A percentile compares a stretch with the other conserved stretches of the same genome.
Evolutionary conservation across 2,113 vertebrate species (phyloP).

Genomic region (Hippocampus guttulatus): DNA sequence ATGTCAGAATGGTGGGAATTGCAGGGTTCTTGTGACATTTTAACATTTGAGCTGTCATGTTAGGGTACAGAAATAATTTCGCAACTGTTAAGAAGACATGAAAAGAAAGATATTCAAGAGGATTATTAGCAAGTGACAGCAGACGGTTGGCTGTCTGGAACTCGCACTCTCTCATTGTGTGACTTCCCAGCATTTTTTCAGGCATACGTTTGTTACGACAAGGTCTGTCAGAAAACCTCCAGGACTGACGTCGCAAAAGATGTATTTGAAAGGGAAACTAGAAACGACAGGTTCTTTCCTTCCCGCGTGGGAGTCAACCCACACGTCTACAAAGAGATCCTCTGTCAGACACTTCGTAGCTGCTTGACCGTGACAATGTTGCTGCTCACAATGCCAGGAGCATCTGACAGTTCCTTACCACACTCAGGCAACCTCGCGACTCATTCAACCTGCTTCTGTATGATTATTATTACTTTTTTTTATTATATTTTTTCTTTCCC

Average conservation of each 20-base stretch:
- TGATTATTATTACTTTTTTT: no score
- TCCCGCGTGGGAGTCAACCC: not conserved
- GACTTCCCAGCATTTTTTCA: not conserved
- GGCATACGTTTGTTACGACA: not conserved
- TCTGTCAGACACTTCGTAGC: not conserved
- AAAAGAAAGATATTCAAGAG: not conserved
- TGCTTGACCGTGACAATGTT: not conserved
- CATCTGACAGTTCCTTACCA: not conserved
- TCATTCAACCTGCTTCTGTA: not conserved
- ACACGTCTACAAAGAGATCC: not conserved
- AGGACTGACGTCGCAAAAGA: not conserved
- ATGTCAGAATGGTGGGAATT: not conserved
- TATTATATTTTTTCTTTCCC: not conserved
- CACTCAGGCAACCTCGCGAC: not conserved
- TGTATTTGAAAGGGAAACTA: no score
- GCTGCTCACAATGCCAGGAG: not conserved
- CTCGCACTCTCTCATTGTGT: not conserved
- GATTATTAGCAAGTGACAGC: not conserved
- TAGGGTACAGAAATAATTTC: no score
- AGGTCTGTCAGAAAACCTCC: not conserved
- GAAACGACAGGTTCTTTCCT: no score
- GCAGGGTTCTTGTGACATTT: no score
- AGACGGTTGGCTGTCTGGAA: no score
- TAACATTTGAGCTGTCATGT: no score
- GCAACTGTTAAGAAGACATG: not conserved